phyloP scores from a whole-genome alignment of 2,797 vertebrate species.

The Miichthys miiuy region DNA sequence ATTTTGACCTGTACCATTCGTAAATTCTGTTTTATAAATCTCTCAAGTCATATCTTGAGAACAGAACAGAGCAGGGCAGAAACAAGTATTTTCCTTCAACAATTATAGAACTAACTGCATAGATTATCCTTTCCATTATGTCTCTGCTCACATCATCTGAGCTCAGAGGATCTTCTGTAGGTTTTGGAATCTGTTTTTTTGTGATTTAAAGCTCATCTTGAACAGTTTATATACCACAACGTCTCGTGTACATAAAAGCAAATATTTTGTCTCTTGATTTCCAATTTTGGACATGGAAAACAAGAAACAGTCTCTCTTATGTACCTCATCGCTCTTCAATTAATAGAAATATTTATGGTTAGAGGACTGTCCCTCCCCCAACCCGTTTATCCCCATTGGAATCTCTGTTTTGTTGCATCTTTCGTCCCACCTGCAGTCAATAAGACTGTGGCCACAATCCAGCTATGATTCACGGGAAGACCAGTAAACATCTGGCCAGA shows the following conservation, averaged over 20 bases:
- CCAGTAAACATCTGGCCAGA: conserved; percentile 62
- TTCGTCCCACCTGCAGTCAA: conserved; percentile 65
- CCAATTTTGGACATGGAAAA: conserved; percentile 59
- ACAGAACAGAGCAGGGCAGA: conserved; percentile 69
- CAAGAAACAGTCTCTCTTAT: conserved; percentile 15
- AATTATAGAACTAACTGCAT: not conserved
- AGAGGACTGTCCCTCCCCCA: conserved; percentile 11
- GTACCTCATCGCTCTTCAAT: conserved; percentile 38
- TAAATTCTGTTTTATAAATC: conserved; percentile 22
- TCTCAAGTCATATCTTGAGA: conserved; percentile 31
- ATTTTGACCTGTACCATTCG: conserved; percentile 47
- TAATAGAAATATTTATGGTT: conserved; percentile 56
- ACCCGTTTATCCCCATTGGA: not conserved
- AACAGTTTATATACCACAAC: conserved; percentile 46
- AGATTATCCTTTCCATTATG: not conserved
- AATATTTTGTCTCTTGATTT: conserved; percentile 40
- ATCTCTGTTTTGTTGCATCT: conserved; percentile 43
- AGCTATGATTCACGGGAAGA: conserved; percentile 59
- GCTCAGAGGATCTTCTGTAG: not conserved
- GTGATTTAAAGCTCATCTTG: conserved; percentile 41
- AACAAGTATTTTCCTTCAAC: conserved; percentile 87
- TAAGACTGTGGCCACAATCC: conserved; percentile 48
- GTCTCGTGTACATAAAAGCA: conserved; percentile 53
- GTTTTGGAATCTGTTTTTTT: not conserved
- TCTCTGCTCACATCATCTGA: too few species aligned